phyloP scores from a whole-genome alignment of 2,888 invertebrate genomes.

The Hyppa rectilinea region DNA sequence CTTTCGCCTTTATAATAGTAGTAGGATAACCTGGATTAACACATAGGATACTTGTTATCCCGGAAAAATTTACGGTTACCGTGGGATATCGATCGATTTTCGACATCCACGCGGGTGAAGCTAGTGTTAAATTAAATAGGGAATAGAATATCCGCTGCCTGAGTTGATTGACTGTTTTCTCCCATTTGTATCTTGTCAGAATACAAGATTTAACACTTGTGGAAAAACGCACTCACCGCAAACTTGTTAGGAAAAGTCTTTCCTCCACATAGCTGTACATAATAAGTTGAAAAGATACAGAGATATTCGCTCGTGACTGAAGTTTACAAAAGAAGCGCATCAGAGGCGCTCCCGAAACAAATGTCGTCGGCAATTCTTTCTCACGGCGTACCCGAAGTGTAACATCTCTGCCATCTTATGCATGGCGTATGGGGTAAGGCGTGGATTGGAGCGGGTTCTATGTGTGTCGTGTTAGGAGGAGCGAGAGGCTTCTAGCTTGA shows the following conservation, averaged over 20 bases:
- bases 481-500: background rate
- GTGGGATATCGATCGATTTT: too few species aligned
- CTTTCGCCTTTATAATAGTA: too few species aligned
- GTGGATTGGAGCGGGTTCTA: slow-evolving; percentile 13
- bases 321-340: slow-evolving; percentile 80
- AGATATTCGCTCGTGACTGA: slow-evolving; percentile 62
- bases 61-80: too few species aligned
- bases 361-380: slow-evolving; percentile 86
- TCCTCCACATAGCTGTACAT: slow-evolving; percentile 29
- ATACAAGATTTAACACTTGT: background rate
- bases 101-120: too few species aligned
- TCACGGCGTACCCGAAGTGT: slow-evolving; percentile 80
- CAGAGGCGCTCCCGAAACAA: slow-evolving; percentile 82
- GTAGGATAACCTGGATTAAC: too few species aligned
- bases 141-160: background rate
- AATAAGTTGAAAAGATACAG: slow-evolving; percentile 56
- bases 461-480: background rate
- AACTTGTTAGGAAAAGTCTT: slow-evolving; percentile 21
- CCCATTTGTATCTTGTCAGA: background rate
- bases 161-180: too few species aligned
- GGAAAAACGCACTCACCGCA: background rate
- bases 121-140: background rate
- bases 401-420: slow-evolving; percentile 82
- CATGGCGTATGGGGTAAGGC: slow-evolving; percentile 64
- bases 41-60: too few species aligned